Conservation (phyloP, 2,888 invertebrate genomes). For the Thumatha senex region DNA sequence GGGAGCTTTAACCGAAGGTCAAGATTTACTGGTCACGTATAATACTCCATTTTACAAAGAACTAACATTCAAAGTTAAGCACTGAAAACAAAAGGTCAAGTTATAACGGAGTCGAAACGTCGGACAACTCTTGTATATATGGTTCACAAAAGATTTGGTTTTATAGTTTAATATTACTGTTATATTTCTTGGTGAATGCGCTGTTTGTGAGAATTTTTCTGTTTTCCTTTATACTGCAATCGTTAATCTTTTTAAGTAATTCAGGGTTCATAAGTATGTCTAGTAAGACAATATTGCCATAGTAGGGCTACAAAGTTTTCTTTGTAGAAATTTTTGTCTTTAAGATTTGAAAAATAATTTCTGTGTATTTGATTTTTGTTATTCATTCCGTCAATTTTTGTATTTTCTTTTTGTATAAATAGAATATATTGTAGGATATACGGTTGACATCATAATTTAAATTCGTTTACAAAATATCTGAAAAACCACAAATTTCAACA, state of each 20-base stretch:
- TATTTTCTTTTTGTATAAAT: too few species aligned
- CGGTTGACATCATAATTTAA: too few species aligned
- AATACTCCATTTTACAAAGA: conserved; percentile 22
- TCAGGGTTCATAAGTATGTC: conserved; percentile 29
- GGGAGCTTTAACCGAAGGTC: conserved; percentile 13
- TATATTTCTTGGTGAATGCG: conserved; percentile 59
- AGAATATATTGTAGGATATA: too few species aligned
- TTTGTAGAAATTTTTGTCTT: conserved; percentile 6
- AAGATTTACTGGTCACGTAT: conserved; percentile 19
- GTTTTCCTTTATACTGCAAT: conserved; percentile 36
- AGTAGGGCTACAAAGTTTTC: conserved; percentile 13
- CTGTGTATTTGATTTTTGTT: too few species aligned
- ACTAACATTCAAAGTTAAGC: conserved; percentile 16
- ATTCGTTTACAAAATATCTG: too few species aligned
- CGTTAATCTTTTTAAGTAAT: conserved; percentile 42
- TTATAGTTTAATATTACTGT: conserved; percentile 56
- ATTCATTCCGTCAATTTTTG: too few species aligned
- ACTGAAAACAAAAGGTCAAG: conserved; percentile 14
- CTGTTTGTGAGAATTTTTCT: conserved; percentile 45
- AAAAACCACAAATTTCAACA: too few species aligned
- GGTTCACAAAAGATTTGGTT: conserved; percentile 47
- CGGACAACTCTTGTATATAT: conserved; percentile 23
- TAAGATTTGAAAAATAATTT: too few species aligned
- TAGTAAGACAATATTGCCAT: conserved; percentile 25
- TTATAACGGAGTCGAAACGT: conserved; percentile 26